Base-by-base conservation (phyloP, 2,888 invertebrate genomes). In the Furcula furcula region DNA sequence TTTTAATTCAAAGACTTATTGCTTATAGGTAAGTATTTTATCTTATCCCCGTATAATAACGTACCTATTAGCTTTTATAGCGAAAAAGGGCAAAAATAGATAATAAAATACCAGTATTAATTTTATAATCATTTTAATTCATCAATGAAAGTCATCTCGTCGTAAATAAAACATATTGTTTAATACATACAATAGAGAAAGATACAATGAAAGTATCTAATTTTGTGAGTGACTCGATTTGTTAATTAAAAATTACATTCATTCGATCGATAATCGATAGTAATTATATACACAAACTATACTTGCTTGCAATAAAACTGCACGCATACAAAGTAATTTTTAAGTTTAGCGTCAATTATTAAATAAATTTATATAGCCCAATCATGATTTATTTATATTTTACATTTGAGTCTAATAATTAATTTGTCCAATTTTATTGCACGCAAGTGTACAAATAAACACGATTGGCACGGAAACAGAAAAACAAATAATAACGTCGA, bases 401-500 rank as follows among this genome's bases (percentile, higher is more conserved):
- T 16, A 16, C 6, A 16, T 16, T 16, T 16, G 3, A 16, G 16
- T 16, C 16, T 16, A 16, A 6, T 4, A 16, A 6, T 16, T 16
- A 16, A n/a, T n/a, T n/a, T n/a, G n/a, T n/a, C 30, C 34, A 47
- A 59, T 64, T 67, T 67, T 58, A 58, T 69, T 65, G 64, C 64
- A 41, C 38, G 57, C 56, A 62, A 56, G 59, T 46, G 42, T 21
- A 59, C 58, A 60, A 38, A 60, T n/a, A 55, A 59, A 74, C 48
- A 76, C 70, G 48, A 76, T 84, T 84, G 85, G 84, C 86, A 84
- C 87, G 71, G 75, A 77, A 77, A 76, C 36, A 49, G 55, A 49
- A 31, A 48, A 51, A 66, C 57, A 48, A 63, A 62, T 65, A 60
- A 65, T 54, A 62, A 49, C 44, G 51, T 67, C 64, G 60, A 66